Base-by-base conservation (phyloP, 2,888 invertebrate species). In the Salticus scenicus region DNA sequence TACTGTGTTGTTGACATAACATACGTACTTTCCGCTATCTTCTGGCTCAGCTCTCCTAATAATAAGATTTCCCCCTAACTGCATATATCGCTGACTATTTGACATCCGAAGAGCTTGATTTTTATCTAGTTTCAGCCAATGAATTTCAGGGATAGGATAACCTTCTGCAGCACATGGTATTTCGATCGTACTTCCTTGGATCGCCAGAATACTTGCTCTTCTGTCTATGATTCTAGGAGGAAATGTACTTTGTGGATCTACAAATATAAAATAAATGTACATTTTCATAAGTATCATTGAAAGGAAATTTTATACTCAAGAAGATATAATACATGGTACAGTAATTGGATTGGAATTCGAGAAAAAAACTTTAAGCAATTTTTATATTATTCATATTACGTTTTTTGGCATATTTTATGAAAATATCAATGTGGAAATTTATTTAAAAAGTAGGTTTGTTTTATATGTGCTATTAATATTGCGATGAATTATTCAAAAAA, bases 131-230 rank as follows among this genome's bases (percentile, higher is more conserved):
- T 84, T 77, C 63, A 86, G 73, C 88, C 88, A 95, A 94, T 94
- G 94, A 93, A 94, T 94, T 87, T 94, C 90, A 89, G 95, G 95
- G 89, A 95, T 93, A 64, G 95, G 95, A 92, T 93, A 94, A 8
- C 93, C 94, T 91, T 95, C 94, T 69, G 94, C 94, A 89, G 94
- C 94, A 90, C 95, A 95, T 74, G 94, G 91, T 81, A 94, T 91
- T 24, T 93, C 93, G 89, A 94, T 92, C 90, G 93, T 92, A 72
- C 92, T 91, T 31, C 91, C 91, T 57, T 85, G 74, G 17, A 84
- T 70, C 0, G 73, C 87, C 7, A 87, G n/a, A 0, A 88, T 42
- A 37, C 71, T 80, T 14, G 86, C 63, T 64, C 75, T 81, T 57
- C 87, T 80, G 73, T 89, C 88, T 12, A 83, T 87, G 8, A 89